Conservation (phyloP, 2,113 vertebrate species). For the Carettochelys insculpta region DNA sequence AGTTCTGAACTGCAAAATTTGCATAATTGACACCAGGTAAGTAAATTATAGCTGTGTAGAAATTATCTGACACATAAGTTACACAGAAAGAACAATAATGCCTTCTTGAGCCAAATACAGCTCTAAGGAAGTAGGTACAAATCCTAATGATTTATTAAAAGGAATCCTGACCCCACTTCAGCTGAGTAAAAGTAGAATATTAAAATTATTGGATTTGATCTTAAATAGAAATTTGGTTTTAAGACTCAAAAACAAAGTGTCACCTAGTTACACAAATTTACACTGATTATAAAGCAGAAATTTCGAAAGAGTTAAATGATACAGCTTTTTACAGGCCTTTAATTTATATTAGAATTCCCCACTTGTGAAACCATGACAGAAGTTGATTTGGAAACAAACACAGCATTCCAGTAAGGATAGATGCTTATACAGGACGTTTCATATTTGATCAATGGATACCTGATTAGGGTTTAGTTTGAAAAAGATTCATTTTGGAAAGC, state of each 20-base stretch:
- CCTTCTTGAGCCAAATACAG: constrained; percentile 15
- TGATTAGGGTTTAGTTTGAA: neutral
- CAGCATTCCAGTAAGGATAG: neutral
- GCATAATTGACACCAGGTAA: constrained; percentile 19
- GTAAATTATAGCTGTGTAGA: constrained; percentile 55
- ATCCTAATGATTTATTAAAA: constrained; percentile 44
- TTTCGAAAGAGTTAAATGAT: neutral
- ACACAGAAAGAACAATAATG: constrained; percentile 34
- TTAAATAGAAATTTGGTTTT: neutral
- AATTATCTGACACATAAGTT: constrained; percentile 63
- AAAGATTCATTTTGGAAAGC: neutral
- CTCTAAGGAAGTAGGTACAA: constrained; percentile 46
- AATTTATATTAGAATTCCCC: neutral
- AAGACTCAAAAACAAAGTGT: neutral
- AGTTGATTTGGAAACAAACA: neutral
- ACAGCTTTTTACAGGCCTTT: neutral
- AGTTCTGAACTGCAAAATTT: constrained; percentile 10
- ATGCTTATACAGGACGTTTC: neutral
- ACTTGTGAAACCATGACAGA: neutral
- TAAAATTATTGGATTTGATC: neutral
- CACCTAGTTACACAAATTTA: neutral
- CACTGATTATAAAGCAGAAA: neutral
- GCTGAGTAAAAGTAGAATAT: constrained; percentile 24
- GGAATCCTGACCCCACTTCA: neutral
- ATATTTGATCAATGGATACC: neutral